Evolutionary conservation across 2,888 invertebrate species (phyloP).

Genomic region (Eupithecia dodoneata): DNA sequence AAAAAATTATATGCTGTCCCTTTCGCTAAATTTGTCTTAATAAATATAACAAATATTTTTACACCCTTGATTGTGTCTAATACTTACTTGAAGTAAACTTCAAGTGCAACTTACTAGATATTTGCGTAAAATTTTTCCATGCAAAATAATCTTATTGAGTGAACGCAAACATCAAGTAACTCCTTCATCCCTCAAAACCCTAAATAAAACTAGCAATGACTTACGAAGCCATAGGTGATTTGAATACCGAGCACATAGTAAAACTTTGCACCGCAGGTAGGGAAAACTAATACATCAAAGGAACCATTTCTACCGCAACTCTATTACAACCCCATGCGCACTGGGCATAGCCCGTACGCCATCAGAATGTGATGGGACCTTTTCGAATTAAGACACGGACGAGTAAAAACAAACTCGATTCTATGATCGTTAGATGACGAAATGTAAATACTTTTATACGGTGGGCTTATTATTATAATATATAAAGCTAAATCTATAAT

Average conservation of each 20-base stretch:
- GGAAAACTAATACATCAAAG: constrained; percentile 58
- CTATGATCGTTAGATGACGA: background rate
- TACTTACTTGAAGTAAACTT: too few species aligned
- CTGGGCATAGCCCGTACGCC: background rate
- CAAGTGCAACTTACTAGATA: too few species aligned
- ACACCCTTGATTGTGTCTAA: too few species aligned
- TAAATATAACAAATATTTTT: too few species aligned
- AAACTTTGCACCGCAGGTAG: constrained; percentile 21
- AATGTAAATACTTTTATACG: background rate
- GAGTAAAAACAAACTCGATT: background rate
- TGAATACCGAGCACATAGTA: background rate
- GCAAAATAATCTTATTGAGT: background rate
- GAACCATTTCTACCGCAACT: constrained; percentile 57
- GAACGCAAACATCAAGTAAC: background rate
- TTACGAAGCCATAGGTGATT: background rate
- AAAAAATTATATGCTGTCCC: background rate
- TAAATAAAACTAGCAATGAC: background rate
- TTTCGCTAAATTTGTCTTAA: background rate
- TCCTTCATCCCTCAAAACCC: background rate
- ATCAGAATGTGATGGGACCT: background rate
- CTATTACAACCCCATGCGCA: constrained; percentile 33
- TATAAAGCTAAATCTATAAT: too few species aligned
- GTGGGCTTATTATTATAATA: too few species aligned
- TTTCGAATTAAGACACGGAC: background rate
- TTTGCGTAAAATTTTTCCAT: background rate